Conservation (phyloP, 2,888 invertebrate genomes). For the Rhingia campestris region DNA sequence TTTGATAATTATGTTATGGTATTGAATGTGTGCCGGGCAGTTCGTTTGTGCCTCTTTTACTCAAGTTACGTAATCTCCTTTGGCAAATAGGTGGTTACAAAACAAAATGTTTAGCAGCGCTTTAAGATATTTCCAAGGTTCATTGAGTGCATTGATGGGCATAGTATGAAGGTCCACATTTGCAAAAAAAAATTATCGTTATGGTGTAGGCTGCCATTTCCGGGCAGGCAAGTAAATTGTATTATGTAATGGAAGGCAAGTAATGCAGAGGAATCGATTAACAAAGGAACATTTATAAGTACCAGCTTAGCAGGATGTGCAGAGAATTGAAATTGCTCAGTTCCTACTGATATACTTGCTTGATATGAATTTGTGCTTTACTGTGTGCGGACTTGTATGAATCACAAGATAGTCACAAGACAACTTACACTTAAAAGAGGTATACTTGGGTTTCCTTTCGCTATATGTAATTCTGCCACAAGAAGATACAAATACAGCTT, state of each 20-base stretch:
- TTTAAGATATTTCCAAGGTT: slow-evolving; percentile 53
- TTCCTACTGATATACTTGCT: too few species aligned
- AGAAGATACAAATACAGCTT: too few species aligned
- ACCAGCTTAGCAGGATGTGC: too few species aligned
- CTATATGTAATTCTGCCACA: too few species aligned
- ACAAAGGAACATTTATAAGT: too few species aligned
- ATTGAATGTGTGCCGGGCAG: slow-evolving; percentile 4
- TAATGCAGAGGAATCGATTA: neutral
- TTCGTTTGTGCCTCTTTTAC: slow-evolving; percentile 7
- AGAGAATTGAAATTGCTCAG: too few species aligned
- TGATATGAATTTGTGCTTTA: too few species aligned
- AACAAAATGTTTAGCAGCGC: slow-evolving; percentile 42
- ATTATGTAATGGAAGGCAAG: neutral
- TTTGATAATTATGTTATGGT: slow-evolving; percentile 42
- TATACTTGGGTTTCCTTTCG: too few species aligned
- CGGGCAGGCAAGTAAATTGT: slow-evolving; percentile 1
- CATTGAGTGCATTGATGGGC: slow-evolving; percentile 37
- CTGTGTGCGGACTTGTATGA: too few species aligned
- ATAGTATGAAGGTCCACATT: neutral
- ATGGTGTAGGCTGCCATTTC: neutral
- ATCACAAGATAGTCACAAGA: too few species aligned
- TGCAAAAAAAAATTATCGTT: slow-evolving; percentile 5
- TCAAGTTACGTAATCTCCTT: slow-evolving; percentile 29
- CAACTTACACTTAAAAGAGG: too few species aligned
- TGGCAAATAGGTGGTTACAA: slow-evolving; percentile 13